Evolutionary conservation across 2,888 invertebrate species (phyloP).

Genomic region (Tyria jacobaeae): DNA sequence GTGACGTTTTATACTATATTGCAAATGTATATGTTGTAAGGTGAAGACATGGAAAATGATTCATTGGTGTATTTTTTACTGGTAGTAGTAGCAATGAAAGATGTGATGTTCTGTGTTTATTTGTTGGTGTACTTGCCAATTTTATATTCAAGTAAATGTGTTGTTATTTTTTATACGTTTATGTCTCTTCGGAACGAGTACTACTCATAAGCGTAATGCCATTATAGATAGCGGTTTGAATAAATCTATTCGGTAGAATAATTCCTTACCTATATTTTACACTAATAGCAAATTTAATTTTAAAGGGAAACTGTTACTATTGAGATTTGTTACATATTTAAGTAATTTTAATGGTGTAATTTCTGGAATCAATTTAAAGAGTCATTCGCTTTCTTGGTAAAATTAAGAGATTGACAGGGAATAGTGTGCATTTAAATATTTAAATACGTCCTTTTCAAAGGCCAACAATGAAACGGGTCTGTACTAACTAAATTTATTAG

Average conservation of each 20-base stretch:
- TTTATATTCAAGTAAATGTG: slow-evolving; percentile 7
- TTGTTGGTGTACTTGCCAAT: slow-evolving; percentile 16
- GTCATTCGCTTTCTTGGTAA: no score
- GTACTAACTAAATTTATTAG: no score
- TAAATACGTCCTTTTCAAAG: no score
- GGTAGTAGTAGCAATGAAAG: slow-evolving; percentile 12
- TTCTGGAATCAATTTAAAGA: no score
- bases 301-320: no score
- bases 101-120: slow-evolving; percentile 19
- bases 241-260: not conserved
- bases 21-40: slow-evolving; percentile 13
- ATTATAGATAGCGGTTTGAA: not conserved
- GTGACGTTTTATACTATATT: slow-evolving; percentile 26
- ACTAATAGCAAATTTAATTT: no score
- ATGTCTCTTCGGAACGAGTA: not conserved
- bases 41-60: slow-evolving; percentile 22
- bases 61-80: slow-evolving; percentile 11
- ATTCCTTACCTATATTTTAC: not conserved
- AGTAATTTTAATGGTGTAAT: no score
- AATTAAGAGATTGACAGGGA: no score
- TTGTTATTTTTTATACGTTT: slow-evolving; percentile 4
- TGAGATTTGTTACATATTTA: no score
- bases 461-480: no score
- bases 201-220: not conserved
- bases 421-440: no score